Conservation (phyloP, 2,797 vertebrate species). For the Sparidentex hasta region DNA sequence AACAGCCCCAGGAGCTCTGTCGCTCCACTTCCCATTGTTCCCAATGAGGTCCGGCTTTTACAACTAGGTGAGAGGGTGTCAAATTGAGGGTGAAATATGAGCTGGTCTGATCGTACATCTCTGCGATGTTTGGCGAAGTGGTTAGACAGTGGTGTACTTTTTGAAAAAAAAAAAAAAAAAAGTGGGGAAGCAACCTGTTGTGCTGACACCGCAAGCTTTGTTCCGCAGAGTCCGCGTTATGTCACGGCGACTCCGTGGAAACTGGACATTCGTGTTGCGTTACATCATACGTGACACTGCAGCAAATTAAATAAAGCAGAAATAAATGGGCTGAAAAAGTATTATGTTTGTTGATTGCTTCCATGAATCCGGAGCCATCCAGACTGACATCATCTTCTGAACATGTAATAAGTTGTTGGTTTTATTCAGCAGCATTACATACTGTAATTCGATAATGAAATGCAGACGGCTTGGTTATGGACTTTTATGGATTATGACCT, state of each 20-base stretch:
- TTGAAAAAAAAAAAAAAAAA: conserved; percentile 25
- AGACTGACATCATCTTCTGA: conserved; percentile 34
- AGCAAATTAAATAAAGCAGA: conserved; percentile 32
- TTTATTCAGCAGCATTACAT: conserved; percentile 36
- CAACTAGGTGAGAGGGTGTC: conserved; percentile 84
- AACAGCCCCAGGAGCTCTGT: conserved; percentile 82
- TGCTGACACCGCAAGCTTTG: conserved; percentile 18
- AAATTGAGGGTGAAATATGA: conserved; percentile 79
- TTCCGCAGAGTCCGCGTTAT: conserved; percentile 12
- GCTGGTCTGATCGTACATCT: conserved; percentile 53
- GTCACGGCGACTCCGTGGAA: conserved; percentile 11
- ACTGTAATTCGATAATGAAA: conserved; percentile 54
- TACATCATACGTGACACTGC: conserved; percentile 30
- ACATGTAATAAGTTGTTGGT: conserved; percentile 17
- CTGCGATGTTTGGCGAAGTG: conserved; percentile 58
- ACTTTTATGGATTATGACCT: conserved; percentile 4
- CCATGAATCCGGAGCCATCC: conserved; percentile 15
- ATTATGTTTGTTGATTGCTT: conserved; percentile 6
- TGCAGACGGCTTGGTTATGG: conserved; percentile 6
- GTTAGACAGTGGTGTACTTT: conserved; percentile 37
- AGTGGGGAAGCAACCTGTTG: conserved; percentile 20
- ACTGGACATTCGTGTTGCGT: conserved; percentile 18
- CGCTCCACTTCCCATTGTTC: conserved; percentile 82
- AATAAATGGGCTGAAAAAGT: conserved; percentile 15
- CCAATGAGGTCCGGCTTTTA: conserved; percentile 84